Evolutionary conservation across 2,888 invertebrate genomes (phyloP).

Genomic region (Protonemura montana): DNA sequence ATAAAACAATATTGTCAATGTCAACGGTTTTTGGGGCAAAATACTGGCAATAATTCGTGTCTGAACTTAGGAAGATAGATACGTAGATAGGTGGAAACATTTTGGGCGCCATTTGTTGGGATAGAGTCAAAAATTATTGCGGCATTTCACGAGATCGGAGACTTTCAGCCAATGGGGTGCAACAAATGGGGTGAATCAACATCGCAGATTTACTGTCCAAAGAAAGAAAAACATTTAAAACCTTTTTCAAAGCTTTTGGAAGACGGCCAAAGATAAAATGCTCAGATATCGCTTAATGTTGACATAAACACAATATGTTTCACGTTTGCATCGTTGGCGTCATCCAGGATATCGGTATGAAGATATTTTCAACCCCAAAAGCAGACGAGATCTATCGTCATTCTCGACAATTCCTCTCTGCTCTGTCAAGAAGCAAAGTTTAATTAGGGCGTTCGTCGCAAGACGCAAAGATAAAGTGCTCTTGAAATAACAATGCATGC

Average conservation of each 20-base stretch:
- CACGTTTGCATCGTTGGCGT: neutral
- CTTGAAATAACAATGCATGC: neutral
- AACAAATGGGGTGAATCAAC: neutral
- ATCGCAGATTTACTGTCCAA: neutral
- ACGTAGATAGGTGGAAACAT: no score
- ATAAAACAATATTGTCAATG: no score
- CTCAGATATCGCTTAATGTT: neutral
- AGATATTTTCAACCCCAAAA: no score
- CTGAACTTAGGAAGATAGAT: no score
- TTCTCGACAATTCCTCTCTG: neutral
- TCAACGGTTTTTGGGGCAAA: no score
- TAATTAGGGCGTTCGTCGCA: neutral
- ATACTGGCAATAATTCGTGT: no score
- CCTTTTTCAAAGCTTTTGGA: neutral
- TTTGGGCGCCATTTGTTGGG: no score
- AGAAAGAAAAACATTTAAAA: neutral
- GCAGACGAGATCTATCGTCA: neutral
- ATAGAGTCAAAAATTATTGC: no score
- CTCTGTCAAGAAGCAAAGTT: neutral
- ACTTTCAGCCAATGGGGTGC: neutral
- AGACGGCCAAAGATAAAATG: neutral
- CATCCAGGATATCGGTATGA: no score
- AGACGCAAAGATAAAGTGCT: neutral
- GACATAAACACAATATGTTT: no score
- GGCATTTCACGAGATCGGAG: no score